phyloP scores from a whole-genome alignment of 2,113 vertebrate genomes.

The Daubentonia madagascariensis region DNA sequence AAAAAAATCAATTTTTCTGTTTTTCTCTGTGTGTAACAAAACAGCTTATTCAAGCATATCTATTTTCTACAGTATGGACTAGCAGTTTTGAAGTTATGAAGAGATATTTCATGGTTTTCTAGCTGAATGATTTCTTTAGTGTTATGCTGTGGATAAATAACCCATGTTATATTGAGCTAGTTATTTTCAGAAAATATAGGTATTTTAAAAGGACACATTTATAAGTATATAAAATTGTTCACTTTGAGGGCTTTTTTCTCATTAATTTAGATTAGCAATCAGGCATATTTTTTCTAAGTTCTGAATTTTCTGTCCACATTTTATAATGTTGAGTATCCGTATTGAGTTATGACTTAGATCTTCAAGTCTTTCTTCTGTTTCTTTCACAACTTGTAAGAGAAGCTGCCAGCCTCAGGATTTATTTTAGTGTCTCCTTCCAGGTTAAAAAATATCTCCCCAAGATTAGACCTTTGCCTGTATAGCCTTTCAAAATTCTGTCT shows the following conservation, averaged over 20 bases:
- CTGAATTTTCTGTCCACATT: not conserved
- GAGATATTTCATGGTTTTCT: slow-evolving; percentile 37
- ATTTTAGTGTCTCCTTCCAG: not conserved
- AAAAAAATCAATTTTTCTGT: slow-evolving; percentile 28
- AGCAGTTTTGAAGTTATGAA: slow-evolving; percentile 33
- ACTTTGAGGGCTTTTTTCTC: not conserved
- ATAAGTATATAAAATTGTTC: slow-evolving; percentile 7
- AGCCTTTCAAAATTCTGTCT: slow-evolving; percentile 1
- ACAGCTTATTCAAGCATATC: slow-evolving; percentile 47
- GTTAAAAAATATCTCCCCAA: not conserved
- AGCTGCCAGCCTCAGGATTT: not conserved
- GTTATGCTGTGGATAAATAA: slow-evolving; percentile 43
- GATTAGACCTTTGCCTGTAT: not conserved
- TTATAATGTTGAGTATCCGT: not conserved
- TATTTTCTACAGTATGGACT: slow-evolving; percentile 3
- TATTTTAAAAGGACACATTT: not conserved
- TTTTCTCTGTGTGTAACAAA: slow-evolving; percentile 35
- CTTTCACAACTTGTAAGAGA: not conserved
- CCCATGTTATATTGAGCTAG: not conserved
- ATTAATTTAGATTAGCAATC: not conserved
- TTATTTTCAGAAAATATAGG: slow-evolving; percentile 49
- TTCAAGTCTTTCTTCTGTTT: not conserved
- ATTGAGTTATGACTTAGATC: not conserved
- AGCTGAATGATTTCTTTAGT: slow-evolving; percentile 44
- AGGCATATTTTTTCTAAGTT: slow-evolving; percentile 12